Conservation (phyloP, 2,113 vertebrate genomes). For the Engraulis encrasicolus region DNA sequence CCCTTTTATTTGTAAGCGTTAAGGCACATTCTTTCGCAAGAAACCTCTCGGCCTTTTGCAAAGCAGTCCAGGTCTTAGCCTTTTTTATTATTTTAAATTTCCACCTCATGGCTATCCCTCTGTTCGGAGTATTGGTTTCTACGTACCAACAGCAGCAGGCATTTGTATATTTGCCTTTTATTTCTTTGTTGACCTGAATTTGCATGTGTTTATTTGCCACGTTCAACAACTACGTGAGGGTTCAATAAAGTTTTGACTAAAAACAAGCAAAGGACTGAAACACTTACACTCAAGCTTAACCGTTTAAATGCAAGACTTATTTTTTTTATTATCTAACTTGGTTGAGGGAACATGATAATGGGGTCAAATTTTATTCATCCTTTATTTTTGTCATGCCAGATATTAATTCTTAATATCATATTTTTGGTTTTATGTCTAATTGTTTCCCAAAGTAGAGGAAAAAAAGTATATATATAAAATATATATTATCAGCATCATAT, state of each 20-base stretch:
- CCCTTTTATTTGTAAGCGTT: not conserved
- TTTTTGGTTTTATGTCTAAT: slow-evolving; percentile 89
- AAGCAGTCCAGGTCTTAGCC: slow-evolving; percentile 41
- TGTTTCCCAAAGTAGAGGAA: slow-evolving; percentile 84
- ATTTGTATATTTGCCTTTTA: slow-evolving; percentile 80
- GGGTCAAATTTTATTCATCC: slow-evolving; percentile 51
- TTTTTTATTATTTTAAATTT: not conserved
- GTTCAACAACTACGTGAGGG: slow-evolving; percentile 57
- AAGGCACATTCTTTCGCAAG: slow-evolving; percentile 82
- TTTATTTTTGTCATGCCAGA: slow-evolving; percentile 81
- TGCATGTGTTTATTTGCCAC: slow-evolving; percentile 85
- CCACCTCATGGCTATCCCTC: not conserved
- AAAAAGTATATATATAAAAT: slow-evolving; percentile 59
- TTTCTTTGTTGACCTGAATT: slow-evolving; percentile 80
- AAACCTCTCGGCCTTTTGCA: slow-evolving; percentile 65
- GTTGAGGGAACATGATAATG: slow-evolving; percentile 61
- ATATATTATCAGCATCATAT: slow-evolving; percentile 68
- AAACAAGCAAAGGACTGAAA: slow-evolving; percentile 69
- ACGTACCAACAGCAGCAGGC: slow-evolving; percentile 71
- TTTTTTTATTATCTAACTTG: slow-evolving; percentile 49
- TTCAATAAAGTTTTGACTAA: slow-evolving; percentile 44
- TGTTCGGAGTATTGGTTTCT: slow-evolving; percentile 64
- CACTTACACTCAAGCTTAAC: slow-evolving; percentile 85
- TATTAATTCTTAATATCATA: slow-evolving; percentile 89
- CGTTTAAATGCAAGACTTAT: slow-evolving; percentile 72